Percentiles rank a stretch among this genome's conserved stretches.
phyloP scores from a whole-genome alignment of 53 echinoderm and acorn worm genomes.

The Apostichopus leukothele region DNA sequence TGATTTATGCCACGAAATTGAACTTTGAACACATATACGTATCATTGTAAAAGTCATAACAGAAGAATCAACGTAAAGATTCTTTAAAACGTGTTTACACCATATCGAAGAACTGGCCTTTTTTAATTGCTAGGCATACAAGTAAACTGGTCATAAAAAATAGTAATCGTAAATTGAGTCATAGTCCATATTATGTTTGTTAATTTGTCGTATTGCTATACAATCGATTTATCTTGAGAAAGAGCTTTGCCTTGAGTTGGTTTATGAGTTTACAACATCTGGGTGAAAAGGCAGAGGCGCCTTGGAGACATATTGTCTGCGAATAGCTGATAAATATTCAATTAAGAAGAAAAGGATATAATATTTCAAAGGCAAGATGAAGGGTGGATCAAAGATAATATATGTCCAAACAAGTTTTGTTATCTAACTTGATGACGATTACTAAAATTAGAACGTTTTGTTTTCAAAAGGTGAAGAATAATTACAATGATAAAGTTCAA shows the following conservation, averaged over 20 bases:
- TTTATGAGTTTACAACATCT: conserved; percentile 37
- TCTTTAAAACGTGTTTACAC: conserved; percentile 2
- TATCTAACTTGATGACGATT: too few species aligned
- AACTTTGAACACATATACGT: neutral
- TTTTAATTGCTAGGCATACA: conserved; percentile 22
- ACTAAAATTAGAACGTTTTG: too few species aligned
- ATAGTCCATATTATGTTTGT: neutral
- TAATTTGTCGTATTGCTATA: neutral
- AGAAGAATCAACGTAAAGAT: neutral
- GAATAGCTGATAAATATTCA: neutral
- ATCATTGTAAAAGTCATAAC: neutral
- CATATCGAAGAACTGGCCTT: neutral
- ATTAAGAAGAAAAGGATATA: conserved; percentile 7
- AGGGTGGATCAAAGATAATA: too few species aligned
- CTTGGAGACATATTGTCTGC: conserved; percentile 30
- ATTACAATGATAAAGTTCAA: too few species aligned
- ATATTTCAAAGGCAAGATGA: too few species aligned
- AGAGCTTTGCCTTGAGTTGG: neutral
- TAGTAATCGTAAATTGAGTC: neutral
- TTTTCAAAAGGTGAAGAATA: too few species aligned
- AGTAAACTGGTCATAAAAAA: conserved; percentile 6
- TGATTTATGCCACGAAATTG: conserved; percentile 2
- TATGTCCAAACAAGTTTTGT: too few species aligned
- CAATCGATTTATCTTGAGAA: neutral
- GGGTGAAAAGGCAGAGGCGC: conserved; percentile 13